phyloP scores from a whole-genome alignment of 2,113 vertebrate species.

The Perognathus longimembris region DNA sequence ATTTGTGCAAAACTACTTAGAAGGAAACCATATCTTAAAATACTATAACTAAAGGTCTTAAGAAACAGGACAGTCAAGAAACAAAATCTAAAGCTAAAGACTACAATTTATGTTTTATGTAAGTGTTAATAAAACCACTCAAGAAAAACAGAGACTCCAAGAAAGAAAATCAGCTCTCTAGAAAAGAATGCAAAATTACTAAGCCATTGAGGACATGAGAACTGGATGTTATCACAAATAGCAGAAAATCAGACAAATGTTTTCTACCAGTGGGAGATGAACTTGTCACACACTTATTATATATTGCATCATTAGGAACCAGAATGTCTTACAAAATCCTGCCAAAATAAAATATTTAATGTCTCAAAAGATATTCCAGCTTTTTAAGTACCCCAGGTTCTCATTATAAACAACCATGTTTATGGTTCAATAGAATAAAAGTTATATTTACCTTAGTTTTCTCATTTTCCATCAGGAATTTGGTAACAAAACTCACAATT shows the following conservation, averaged over 20 bases:
- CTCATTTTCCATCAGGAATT: not conserved
- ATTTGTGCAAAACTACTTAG: conserved; percentile 7
- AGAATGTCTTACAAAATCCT: not conserved
- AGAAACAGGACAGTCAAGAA: not conserved
- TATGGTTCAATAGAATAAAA: not conserved
- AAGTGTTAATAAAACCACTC: not conserved
- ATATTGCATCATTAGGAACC: not conserved
- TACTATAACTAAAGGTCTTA: not conserved
- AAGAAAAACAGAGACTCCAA: not conserved
- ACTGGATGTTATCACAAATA: not conserved
- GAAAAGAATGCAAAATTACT: not conserved
- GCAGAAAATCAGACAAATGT: not conserved
- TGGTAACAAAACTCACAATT: too few relatives aligned
- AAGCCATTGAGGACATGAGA: not conserved
- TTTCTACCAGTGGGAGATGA: not conserved
- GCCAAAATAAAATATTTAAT: not conserved
- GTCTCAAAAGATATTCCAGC: not conserved
- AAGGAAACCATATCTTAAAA: not conserved
- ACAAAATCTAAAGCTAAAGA: not conserved
- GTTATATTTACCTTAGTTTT: not conserved
- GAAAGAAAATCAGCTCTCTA: not conserved
- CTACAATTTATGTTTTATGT: not conserved
- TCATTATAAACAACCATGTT: not conserved
- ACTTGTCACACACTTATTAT: not conserved
- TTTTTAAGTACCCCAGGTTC: not conserved